Evolutionary conservation across 2,888 invertebrate species (phyloP), one percentile per base, ranked within the genome.

Genomic region (Nymphalis polychloros): DNA sequence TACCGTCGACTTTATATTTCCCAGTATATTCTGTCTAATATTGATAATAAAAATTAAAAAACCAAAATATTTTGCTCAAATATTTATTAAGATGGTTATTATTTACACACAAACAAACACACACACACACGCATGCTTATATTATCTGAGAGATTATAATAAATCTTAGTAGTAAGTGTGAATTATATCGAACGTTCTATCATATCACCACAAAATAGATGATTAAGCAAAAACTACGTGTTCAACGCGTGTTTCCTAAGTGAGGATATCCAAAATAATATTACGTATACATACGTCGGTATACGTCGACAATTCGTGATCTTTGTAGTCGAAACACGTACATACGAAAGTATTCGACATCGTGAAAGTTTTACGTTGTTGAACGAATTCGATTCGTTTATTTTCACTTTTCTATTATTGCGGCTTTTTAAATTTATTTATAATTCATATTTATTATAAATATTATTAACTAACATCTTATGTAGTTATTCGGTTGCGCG

Each of bases 311-410:
- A 49, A 59, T 46, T 41, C 19, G 6, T 41, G 50, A 13, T 19
- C 35, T 62, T 62, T 19, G 31, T 20, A 66, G 57, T 19, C 46
- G 35, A 20, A 49, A 47, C 66, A 52, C 59, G 46, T 57, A 17
- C 27, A 19, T 49, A 31, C 53, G 66, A 66, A 69, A 65, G 63
- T 63, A n/a, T 68, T 47, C 35, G 23, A 41, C 55, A 47, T 31
- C 68, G 71, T 62, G 71, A 71, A 71, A 68, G 71, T 71, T 55
- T 65, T 62, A 52, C 52, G 48, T 66, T 63, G 52, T 66, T 41
- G 20, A 50, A 16, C 59, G 35, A 50, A 65, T 62, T 10, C 49
- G 35, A 35, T 67, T 55, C 35, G 60, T 55, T 46, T 50, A 61
- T 61, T 69, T 55, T 64, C 52, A 47, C 50, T 59, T 63, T 52